These are phyloP conservation scores for Thunnus maccoyii DNA, from an alignment of 2,113 vertebrate genomes.

Conservation along the genomic window DNA sequence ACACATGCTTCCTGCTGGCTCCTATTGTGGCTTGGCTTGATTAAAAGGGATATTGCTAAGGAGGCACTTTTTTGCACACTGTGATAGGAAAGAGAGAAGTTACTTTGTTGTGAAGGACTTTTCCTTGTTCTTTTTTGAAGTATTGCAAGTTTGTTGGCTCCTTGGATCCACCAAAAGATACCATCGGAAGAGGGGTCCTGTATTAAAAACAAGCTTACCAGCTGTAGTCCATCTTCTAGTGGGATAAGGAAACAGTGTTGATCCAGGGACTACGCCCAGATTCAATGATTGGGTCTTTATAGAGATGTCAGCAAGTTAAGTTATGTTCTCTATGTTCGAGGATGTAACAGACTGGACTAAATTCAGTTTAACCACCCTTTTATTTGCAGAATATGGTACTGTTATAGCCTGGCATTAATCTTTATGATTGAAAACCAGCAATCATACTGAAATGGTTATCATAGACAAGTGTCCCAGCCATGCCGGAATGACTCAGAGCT, in stretches of 20 bases:
- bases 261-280: background rate
- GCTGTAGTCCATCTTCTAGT: slow-evolving; percentile 1
- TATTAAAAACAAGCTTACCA: slow-evolving; percentile 2
- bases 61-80: slow-evolving; percentile 73
- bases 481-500: background rate
- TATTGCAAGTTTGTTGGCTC: slow-evolving; percentile 6
- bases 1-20: slow-evolving; percentile 77
- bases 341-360: background rate
- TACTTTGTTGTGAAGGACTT: slow-evolving; percentile 65
- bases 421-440: background rate
- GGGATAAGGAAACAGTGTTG: slow-evolving; percentile 3
- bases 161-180: slow-evolving; percentile 10
- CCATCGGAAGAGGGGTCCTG: background rate
- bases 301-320: slow-evolving; percentile 8
- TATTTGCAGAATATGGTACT: background rate
- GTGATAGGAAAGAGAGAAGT: slow-evolving; percentile 45
- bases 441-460: background rate
- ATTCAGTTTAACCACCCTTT: background rate
- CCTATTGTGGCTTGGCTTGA: slow-evolving; percentile 76
- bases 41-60: slow-evolving; percentile 80
- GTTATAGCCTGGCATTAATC: background rate
- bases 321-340: background rate
- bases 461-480: background rate
- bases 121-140: slow-evolving; percentile 53
- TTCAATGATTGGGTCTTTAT: slow-evolving; percentile 12